Conservation (phyloP, 2,113 vertebrate genomes). For the Lophochroa leadbeateri region DNA sequence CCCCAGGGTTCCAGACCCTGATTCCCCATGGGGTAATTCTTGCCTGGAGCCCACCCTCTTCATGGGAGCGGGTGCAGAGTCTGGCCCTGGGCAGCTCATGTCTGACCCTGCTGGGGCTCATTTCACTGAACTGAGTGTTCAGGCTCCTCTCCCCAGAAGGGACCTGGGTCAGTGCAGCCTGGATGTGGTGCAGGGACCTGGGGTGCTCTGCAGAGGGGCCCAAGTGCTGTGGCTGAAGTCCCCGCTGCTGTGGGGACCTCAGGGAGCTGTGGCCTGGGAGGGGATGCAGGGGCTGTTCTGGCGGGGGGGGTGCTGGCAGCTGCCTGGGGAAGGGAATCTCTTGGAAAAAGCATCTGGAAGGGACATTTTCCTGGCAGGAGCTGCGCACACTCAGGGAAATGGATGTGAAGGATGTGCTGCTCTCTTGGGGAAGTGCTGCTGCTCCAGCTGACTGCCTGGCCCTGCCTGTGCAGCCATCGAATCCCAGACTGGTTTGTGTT, state of each 20-base stretch:
- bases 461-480: background rate
- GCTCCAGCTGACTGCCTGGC: background rate
- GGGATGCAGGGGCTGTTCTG: background rate
- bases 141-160: background rate
- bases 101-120: background rate
- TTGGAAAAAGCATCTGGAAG: background rate
- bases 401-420: background rate
- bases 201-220: background rate
- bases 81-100: background rate
- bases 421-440: background rate
- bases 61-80: background rate
- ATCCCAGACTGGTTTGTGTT: background rate
- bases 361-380: background rate
- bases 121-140: background rate
- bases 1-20: accelerated
- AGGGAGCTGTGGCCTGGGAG: accelerated
- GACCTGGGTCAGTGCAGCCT: background rate
- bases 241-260: accelerated
- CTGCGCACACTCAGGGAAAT: accelerated
- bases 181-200: accelerated
- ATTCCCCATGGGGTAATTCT: background rate
- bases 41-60: background rate
- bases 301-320: background rate
- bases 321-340: background rate
- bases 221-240: background rate